These are phyloP conservation scores for Apomyelois bistriatella DNA, from an alignment of 2,888 invertebrate species.

Conservation along the genomic window DNA sequence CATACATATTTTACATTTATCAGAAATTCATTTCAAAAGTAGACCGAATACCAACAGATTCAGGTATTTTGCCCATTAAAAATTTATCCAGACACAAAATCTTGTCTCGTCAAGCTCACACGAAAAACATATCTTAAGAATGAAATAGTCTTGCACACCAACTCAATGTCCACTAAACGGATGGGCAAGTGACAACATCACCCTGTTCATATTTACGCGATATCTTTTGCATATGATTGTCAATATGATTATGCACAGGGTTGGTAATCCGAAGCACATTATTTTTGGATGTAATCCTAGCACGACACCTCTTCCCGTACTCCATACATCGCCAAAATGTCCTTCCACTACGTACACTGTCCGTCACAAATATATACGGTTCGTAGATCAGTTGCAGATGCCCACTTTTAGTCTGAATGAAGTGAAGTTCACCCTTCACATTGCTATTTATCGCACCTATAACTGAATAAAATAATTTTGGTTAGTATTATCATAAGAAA, in stretches of 20 bases:
- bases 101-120: neutral
- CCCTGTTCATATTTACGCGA: conserved; percentile 65
- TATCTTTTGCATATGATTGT: conserved; percentile 68
- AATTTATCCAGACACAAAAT: too few relatives aligned
- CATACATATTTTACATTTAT: too few relatives aligned
- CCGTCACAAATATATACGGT: conserved; percentile 73
- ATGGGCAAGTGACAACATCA: conserved; percentile 70
- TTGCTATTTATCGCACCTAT: conserved; percentile 52
- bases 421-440: conserved; percentile 65
- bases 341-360: conserved; percentile 71
- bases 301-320: conserved; percentile 71
- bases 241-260: conserved; percentile 64
- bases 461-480: conserved; percentile 40
- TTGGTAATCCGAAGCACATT: conserved; percentile 69
- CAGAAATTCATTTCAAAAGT: too few relatives aligned
- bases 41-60: too few relatives aligned
- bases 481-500: conserved; percentile 17
- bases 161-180: conserved; percentile 37
- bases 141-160: neutral
- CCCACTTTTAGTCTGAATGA: conserved; percentile 74
- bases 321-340: conserved; percentile 77
- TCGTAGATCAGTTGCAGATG: conserved; percentile 71
- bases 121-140: neutral
- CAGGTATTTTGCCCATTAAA: too few relatives aligned
- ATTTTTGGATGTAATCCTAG: conserved; percentile 72